phyloP scores from a whole-genome alignment of 2,113 vertebrate species.

The Pseudonaja textilis region DNA sequence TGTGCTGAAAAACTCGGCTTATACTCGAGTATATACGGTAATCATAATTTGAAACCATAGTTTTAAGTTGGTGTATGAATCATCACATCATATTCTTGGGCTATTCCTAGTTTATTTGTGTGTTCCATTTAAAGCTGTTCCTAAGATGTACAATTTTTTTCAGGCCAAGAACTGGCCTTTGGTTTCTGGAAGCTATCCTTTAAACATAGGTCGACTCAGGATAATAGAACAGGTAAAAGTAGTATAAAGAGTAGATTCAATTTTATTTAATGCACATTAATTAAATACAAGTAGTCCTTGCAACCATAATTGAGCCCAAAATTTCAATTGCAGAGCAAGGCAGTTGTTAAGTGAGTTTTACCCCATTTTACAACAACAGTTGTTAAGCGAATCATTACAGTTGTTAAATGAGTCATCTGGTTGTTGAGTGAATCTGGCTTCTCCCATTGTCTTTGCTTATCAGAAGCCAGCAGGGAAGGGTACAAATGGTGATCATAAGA shows the following conservation, averaged over 20 bases:
- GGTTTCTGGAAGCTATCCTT: not conserved
- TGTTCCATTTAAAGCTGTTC: not conserved
- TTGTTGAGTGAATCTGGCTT: not conserved
- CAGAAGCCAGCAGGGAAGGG: too few relatives aligned
- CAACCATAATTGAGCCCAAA: not conserved
- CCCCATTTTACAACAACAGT: not conserved
- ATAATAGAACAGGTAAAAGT: not conserved
- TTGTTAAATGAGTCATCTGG: not conserved
- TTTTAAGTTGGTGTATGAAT: not conserved
- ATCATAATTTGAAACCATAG: not conserved
- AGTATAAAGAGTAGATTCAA: not conserved
- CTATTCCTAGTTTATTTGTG: not conserved
- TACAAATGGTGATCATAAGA: too few relatives aligned
- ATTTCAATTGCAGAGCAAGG: too few relatives aligned
- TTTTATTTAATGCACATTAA: not conserved
- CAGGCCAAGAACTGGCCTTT: not conserved
- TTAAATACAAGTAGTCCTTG: not conserved
- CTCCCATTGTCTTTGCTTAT: too few relatives aligned
- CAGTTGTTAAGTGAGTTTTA: not conserved
- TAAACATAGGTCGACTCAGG: not conserved
- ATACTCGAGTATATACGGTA: too few relatives aligned
- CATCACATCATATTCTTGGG: not conserved
- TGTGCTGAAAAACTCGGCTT: too few relatives aligned
- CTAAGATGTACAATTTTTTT: not conserved
- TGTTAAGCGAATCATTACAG: not conserved